Evolutionary conservation across 2,113 vertebrate genomes (phyloP).

Genomic region (Jaculus jaculus): DNA sequence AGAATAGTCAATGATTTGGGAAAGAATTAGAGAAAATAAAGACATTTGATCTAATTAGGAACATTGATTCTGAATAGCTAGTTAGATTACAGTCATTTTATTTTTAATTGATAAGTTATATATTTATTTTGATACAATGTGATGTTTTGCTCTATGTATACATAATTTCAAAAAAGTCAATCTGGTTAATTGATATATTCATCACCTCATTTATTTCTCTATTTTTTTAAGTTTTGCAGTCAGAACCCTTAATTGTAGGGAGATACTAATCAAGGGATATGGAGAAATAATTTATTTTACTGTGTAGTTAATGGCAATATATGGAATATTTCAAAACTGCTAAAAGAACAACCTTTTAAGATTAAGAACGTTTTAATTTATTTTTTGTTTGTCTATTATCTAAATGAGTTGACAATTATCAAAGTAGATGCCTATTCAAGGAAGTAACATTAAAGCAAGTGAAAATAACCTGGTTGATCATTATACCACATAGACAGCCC

Average conservation of each 20-base stretch:
- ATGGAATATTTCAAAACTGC: neutral
- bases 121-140: neutral
- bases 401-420: neutral
- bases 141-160: neutral
- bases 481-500: neutral
- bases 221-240: neutral
- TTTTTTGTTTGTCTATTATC: neutral
- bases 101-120: neutral
- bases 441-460: neutral
- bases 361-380: neutral
- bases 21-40: slow-evolving; percentile 9
- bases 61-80: neutral
- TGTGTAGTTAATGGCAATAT: neutral
- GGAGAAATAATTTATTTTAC: neutral
- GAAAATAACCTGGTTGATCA: neutral
- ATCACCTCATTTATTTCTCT: neutral
- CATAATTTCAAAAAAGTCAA: neutral
- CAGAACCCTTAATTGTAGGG: neutral
- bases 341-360: neutral
- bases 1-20: neutral
- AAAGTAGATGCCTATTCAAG: neutral
- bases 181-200: neutral
- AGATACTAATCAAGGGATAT: neutral
- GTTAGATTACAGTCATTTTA: neutral
- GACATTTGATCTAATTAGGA: neutral